phyloP scores from a whole-genome alignment of 2,888 invertebrate genomes.

The Noctua comes region DNA sequence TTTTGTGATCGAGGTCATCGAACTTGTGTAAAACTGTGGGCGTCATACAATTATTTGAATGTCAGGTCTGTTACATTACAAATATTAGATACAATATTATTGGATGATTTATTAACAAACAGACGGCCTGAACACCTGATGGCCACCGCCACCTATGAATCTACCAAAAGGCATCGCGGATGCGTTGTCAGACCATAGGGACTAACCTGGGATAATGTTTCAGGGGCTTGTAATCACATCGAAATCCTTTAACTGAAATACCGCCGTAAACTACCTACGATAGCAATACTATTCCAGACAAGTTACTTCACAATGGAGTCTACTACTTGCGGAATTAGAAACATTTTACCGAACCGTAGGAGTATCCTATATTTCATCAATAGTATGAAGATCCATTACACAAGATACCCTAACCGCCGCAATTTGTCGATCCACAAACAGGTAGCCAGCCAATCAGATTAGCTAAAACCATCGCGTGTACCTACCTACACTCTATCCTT shows the following conservation, averaged over 20 bases:
- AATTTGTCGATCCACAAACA: constrained; percentile 10
- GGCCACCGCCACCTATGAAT: neutral
- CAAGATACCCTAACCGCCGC: neutral
- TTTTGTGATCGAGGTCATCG: constrained; percentile 7
- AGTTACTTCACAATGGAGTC: neutral
- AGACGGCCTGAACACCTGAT: neutral
- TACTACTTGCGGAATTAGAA: neutral
- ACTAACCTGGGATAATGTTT: neutral
- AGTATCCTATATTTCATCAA: neutral
- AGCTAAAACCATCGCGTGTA: constrained; percentile 50
- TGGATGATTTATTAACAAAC: neutral
- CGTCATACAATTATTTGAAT: neutral
- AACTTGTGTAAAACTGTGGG: neutral
- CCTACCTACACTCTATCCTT: constrained; percentile 22
- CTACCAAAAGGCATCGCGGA: neutral
- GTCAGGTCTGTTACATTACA: neutral
- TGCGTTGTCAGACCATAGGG: neutral
- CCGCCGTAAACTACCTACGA: neutral
- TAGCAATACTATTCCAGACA: neutral
- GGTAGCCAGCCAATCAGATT: neutral
- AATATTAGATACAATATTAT: neutral
- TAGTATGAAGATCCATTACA: neutral
- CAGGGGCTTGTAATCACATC: neutral
- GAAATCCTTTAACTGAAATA: too few relatives aligned
- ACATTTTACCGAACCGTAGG: neutral